These are phyloP conservation scores for Spisula subtruncata DNA, from an alignment of 2,888 invertebrate genomes.

Conservation along the genomic window DNA sequence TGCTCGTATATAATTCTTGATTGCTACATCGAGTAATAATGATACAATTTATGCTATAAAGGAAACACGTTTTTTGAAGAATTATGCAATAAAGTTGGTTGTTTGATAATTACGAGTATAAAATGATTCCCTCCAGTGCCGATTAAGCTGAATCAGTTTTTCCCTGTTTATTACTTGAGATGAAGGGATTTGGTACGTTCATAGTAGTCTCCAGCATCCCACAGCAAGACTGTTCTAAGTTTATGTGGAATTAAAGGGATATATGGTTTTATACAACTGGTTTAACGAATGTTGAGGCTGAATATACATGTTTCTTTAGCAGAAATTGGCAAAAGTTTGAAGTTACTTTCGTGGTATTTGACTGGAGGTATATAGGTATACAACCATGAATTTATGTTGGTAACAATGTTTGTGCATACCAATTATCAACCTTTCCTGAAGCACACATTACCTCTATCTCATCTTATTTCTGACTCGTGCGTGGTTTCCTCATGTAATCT, in stretches of 20 bases:
- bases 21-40: slow-evolving; percentile 20
- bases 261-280: neutral
- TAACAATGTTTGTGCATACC: too few relatives aligned
- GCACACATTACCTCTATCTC: too few relatives aligned
- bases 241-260: neutral
- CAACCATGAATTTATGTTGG: too few relatives aligned
- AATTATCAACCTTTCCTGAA: too few relatives aligned
- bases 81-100: slow-evolving; percentile 11
- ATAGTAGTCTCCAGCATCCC: neutral
- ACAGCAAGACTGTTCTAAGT: too few relatives aligned
- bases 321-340: too few relatives aligned
- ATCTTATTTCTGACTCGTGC: too few relatives aligned
- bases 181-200: neutral
- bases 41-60: slow-evolving; percentile 19
- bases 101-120: slow-evolving; percentile 16
- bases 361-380: neutral
- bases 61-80: slow-evolving; percentile 14
- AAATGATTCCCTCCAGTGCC: slow-evolving; percentile 15
- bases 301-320: too few relatives aligned
- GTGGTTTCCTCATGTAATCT: too few relatives aligned
- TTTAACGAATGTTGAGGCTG: too few relatives aligned
- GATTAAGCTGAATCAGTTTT: neutral
- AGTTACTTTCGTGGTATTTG: neutral
- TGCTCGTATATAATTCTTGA: neutral
- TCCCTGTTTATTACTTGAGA: neutral